Evolutionary conservation across 2,888 invertebrate genomes (phyloP).

Genomic region (Watsonalla binaria): DNA sequence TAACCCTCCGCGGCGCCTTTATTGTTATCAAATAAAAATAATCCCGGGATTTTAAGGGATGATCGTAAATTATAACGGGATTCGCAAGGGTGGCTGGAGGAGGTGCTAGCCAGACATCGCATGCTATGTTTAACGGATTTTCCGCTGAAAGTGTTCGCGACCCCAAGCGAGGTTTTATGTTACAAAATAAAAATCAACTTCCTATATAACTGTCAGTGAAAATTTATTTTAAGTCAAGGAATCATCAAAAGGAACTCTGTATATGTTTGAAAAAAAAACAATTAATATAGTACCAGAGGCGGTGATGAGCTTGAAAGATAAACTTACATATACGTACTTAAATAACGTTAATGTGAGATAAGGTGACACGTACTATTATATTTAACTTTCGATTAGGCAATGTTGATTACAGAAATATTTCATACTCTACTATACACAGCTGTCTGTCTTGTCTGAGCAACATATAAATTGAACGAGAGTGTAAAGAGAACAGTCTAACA

Average conservation of each 20-base stretch:
- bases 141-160: constrained; percentile 29
- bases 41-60: constrained; percentile 75
- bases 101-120: constrained; percentile 29
- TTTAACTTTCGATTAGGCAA: too few relatives aligned
- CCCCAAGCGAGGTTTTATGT: constrained; percentile 15
- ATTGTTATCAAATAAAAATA: constrained; percentile 79
- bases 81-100: constrained; percentile 50
- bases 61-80: constrained; percentile 76
- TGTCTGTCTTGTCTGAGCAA: constrained; percentile 22
- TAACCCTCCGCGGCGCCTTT: constrained; percentile 74
- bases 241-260: too few relatives aligned
- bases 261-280: too few relatives aligned
- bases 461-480: constrained; percentile 51
- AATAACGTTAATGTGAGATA: too few relatives aligned
- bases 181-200: not conserved
- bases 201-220: not conserved
- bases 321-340: too few relatives aligned
- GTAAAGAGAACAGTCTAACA: constrained; percentile 60
- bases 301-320: too few relatives aligned
- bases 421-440: constrained; percentile 32
- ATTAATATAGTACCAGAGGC: too few relatives aligned
- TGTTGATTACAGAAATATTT: not conserved
- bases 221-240: too few relatives aligned
- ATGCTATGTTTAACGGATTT: constrained; percentile 26
- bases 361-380: too few relatives aligned